phyloP scores from a whole-genome alignment of 2,888 invertebrate genomes.

The Cantharis nigra region DNA sequence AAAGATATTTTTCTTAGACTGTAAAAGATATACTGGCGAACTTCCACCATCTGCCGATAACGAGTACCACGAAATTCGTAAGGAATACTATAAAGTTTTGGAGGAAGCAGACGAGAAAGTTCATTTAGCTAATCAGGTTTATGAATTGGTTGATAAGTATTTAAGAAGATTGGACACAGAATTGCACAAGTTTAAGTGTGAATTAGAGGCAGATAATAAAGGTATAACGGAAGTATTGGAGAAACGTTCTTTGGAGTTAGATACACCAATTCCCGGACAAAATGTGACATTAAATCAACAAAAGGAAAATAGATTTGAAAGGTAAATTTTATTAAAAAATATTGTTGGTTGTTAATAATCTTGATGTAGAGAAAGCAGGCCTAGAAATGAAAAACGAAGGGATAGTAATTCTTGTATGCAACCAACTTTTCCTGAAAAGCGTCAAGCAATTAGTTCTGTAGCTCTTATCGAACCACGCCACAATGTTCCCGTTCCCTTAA shows the following conservation, averaged over 20 bases:
- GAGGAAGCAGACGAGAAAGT: slow-evolving; percentile 97
- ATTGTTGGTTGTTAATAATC: slow-evolving; percentile 17
- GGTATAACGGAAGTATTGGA: slow-evolving; percentile 96
- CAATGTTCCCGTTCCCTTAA: slow-evolving; percentile 28
- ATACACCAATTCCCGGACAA: slow-evolving; percentile 59
- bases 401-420: slow-evolving; percentile 66
- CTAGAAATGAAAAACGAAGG: slow-evolving; percentile 75
- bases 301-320: slow-evolving; percentile 67
- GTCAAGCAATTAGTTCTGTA: slow-evolving; percentile 50
- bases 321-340: slow-evolving; percentile 37
- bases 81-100: slow-evolving; percentile 88
- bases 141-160: slow-evolving; percentile 93
- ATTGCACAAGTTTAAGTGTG: slow-evolving; percentile 96
- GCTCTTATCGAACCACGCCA: slow-evolving; percentile 45
- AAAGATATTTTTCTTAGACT: slow-evolving; percentile 83
- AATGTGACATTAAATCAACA: slow-evolving; percentile 60
- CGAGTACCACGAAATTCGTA: slow-evolving; percentile 81
- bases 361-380: slow-evolving; percentile 57
- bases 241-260: slow-evolving; percentile 89
- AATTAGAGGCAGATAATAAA: slow-evolving; percentile 97
- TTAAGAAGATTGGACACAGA: slow-evolving; percentile 86
- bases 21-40: slow-evolving; percentile 68
- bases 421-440: slow-evolving; percentile 57
- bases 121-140: slow-evolving; percentile 90
- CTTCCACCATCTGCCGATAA: slow-evolving; percentile 77